Percentiles rank a stretch among this genome's conserved stretches.
Conservation (phyloP, 2,797 vertebrate genomes). For the Chloroceryle amazona region DNA sequence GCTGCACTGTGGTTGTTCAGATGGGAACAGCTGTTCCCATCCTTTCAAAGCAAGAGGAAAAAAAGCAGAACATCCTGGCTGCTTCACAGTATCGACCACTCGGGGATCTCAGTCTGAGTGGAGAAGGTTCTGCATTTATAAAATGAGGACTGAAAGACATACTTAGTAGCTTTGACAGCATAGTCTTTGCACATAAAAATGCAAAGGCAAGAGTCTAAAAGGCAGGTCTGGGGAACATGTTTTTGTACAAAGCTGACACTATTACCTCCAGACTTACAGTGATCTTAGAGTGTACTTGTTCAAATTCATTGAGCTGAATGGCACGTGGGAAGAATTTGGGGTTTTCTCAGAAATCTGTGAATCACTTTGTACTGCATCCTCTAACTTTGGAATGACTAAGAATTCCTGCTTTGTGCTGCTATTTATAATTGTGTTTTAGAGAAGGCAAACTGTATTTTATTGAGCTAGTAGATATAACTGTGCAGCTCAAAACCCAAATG, state of each 20-base stretch:
- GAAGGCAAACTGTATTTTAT: background rate
- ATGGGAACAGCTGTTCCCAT: conserved; percentile 1
- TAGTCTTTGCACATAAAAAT: background rate
- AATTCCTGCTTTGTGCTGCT: background rate
- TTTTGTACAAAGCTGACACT: background rate
- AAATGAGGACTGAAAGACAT: background rate
- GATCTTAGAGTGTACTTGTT: background rate
- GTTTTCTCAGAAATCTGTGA: background rate
- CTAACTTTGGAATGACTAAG: background rate
- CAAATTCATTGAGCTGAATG: background rate
- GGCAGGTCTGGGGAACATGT: background rate
- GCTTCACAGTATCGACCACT: background rate
- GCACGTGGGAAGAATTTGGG: background rate
- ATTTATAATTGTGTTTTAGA: background rate
- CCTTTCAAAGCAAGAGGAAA: background rate
- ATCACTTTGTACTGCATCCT: background rate
- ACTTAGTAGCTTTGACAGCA: background rate
- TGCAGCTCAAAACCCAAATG: background rate
- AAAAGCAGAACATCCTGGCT: background rate
- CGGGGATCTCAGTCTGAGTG: background rate
- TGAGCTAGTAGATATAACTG: background rate
- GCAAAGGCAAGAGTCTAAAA: background rate
- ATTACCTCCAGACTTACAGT: background rate
- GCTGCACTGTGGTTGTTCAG: background rate
- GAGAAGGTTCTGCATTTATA: background rate